phyloP scores from a whole-genome alignment of 2,888 invertebrate species.

The Scaptodrosophila latifasciaeformis region DNA sequence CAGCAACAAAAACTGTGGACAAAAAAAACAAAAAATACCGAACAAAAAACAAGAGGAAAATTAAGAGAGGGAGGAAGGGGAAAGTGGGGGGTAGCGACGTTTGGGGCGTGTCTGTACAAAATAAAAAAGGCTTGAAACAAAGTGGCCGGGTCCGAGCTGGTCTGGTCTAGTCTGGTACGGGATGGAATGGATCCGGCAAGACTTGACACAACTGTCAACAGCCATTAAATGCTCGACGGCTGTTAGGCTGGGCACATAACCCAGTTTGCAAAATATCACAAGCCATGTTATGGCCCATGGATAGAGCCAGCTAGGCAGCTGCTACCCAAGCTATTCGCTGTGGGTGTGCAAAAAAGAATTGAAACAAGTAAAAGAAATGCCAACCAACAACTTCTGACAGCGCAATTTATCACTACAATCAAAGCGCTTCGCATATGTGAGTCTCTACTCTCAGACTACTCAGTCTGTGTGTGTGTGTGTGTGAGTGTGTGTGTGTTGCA shows the following conservation, averaged over 20 bases:
- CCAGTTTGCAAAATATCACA: conserved; percentile 45
- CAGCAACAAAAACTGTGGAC: conserved; percentile 41
- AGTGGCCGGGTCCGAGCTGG: background rate
- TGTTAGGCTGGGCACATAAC: conserved; percentile 46
- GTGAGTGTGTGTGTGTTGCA: conserved; percentile 40
- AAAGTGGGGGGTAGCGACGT: too few species aligned
- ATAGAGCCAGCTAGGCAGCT: conserved; percentile 36
- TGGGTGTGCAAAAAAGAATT: background rate
- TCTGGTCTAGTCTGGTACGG: too few species aligned
- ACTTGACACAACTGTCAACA: conserved; percentile 71
- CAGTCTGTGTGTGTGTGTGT: conserved; percentile 3
- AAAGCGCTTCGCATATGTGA: conserved; percentile 27
- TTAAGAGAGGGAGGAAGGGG: too few species aligned
- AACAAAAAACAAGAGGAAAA: background rate
- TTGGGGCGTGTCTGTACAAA: background rate
- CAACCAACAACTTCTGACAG: conserved; percentile 68
- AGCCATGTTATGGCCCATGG: background rate
- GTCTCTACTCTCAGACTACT: background rate
- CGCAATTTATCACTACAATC: conserved; percentile 72
- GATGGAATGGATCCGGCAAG: conserved; percentile 22
- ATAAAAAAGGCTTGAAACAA: conserved; percentile 33
- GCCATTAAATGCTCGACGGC: conserved; percentile 62
- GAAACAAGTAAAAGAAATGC: conserved; percentile 22
- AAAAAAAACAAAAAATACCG: conserved; percentile 39
- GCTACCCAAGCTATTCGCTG: conserved; percentile 13